Conservation (phyloP, 2,888 invertebrate genomes). For the Diadromus collaris region DNA sequence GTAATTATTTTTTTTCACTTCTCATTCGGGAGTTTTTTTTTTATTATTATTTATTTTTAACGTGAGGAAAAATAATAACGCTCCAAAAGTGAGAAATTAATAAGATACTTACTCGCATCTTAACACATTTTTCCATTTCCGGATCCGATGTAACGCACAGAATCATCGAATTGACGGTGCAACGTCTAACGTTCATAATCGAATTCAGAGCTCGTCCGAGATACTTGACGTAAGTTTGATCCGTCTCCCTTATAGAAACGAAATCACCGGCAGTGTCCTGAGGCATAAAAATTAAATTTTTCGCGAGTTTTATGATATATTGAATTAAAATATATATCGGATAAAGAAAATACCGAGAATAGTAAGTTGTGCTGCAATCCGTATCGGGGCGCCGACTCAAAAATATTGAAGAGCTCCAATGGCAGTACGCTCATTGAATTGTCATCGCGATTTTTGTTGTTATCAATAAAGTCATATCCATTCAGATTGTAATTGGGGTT, state of each 20-base stretch:
- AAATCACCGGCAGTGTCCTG: constrained; percentile 89
- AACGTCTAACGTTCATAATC: constrained; percentile 89
- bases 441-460: constrained; percentile 19
- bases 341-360: constrained; percentile 85
- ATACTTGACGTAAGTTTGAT: constrained; percentile 89
- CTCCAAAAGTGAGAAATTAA: background rate
- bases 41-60: too few species aligned
- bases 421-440: constrained; percentile 78
- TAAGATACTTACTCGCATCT: constrained; percentile 88
- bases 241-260: constrained; percentile 85
- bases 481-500: constrained; percentile 56
- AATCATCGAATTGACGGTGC: constrained; percentile 92
- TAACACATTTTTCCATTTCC: constrained; percentile 94
- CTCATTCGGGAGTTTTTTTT: too few species aligned
- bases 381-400: constrained; percentile 87
- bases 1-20: too few species aligned
- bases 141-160: constrained; percentile 95
- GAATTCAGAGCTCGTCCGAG: constrained; percentile 86
- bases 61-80: background rate
- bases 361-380: constrained; percentile 88
- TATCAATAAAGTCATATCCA: constrained; percentile 51
- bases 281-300: constrained; percentile 29
- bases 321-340: too few species aligned
- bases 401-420: constrained; percentile 87
- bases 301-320: background rate